Percentiles rank a stretch among this genome's conserved stretches.
Evolutionary conservation across 2,113 vertebrate genomes (phyloP).

Genomic region (Meriones unguiculatus): DNA sequence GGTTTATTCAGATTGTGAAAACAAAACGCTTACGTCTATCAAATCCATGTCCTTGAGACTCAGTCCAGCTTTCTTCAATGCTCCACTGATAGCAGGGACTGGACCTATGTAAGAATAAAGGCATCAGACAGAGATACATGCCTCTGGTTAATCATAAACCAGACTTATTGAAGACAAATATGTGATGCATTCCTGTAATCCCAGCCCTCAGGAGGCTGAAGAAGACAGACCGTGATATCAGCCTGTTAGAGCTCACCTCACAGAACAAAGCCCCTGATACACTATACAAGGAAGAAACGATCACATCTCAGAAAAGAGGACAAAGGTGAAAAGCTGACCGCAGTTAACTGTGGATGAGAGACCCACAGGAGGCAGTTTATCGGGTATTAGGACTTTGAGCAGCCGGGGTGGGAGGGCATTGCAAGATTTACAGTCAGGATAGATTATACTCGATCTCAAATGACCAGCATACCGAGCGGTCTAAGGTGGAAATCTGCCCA

Average conservation of each 20-base stretch:
- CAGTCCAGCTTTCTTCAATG: slow-evolving; percentile 94
- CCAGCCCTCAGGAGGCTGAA: neutral
- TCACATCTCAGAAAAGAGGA: neutral
- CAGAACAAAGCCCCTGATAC: neutral
- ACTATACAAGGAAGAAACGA: slow-evolving; percentile 10
- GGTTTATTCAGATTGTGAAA: neutral
- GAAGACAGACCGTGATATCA: neutral
- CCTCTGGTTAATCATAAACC: neutral
- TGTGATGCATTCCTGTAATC: neutral
- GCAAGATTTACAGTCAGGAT: neutral
- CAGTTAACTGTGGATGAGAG: neutral
- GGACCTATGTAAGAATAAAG: slow-evolving; percentile 89
- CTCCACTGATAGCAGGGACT: slow-evolving; percentile 94
- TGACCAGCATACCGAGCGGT: neutral
- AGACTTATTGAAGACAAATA: neutral
- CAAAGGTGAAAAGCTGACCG: neutral
- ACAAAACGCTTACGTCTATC: slow-evolving; percentile 90
- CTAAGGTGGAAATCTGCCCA: neutral
- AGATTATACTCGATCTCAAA: neutral
- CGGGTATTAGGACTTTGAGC: neutral
- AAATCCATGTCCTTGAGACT: slow-evolving; percentile 96
- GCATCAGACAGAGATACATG: neutral
- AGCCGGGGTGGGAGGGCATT: neutral
- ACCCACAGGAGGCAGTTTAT: neutral
- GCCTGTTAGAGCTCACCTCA: neutral